phyloP scores from a whole-genome alignment of 2,888 invertebrate genomes.

The Erebia aethiops region DNA sequence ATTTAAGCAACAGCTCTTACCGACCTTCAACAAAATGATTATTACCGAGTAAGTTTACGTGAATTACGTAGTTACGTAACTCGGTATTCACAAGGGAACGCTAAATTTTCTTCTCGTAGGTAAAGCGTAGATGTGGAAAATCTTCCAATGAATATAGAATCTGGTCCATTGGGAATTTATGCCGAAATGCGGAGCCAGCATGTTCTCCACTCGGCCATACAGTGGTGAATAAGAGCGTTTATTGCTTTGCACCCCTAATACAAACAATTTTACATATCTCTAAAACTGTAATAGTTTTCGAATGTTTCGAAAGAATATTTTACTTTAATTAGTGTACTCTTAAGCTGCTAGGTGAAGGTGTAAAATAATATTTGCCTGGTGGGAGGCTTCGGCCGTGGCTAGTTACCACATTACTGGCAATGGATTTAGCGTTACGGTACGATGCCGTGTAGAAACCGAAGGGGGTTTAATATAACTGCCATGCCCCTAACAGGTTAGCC shows the following conservation, averaged over 20 bases:
- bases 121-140: constrained; percentile 4
- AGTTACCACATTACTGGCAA: too few species aligned
- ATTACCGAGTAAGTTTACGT: not conserved
- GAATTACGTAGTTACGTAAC: not conserved
- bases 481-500: too few species aligned
- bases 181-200: constrained; percentile 24
- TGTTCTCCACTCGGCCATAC: constrained; percentile 42
- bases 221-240: constrained; percentile 57
- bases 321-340: too few species aligned
- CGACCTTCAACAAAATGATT: not conserved
- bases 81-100: not conserved
- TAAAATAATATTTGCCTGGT: too few species aligned
- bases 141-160: constrained; percentile 12
- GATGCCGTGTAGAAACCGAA: too few species aligned
- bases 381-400: too few species aligned
- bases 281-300: not conserved
- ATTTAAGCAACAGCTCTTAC: not conserved
- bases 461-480: too few species aligned
- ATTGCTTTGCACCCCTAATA: constrained; percentile 46
- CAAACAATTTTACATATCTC: not conserved
- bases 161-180: constrained; percentile 9
- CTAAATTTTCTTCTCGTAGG: constrained; percentile 2
- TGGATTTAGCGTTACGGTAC: too few species aligned
- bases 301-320: not conserved
- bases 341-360: too few species aligned